phyloP scores from a whole-genome alignment of 2,113 vertebrate genomes.

The Gobius niger region DNA sequence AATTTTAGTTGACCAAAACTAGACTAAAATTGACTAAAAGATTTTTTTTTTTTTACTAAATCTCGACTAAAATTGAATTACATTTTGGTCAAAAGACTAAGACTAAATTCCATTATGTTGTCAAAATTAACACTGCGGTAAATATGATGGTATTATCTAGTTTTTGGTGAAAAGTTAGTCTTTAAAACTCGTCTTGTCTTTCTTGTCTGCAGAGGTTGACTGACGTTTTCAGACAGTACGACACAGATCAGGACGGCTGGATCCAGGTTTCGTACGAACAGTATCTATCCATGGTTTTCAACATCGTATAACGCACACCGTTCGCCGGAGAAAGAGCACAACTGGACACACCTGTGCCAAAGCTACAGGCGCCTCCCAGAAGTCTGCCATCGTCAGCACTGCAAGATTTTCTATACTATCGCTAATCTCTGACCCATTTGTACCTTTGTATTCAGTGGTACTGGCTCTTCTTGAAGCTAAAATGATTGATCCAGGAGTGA shows the following conservation, averaged over 20 bases:
- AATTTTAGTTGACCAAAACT: too few species aligned
- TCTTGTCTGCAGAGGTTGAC: conserved; percentile 85
- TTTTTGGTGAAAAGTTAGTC: not conserved
- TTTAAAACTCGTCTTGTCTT: not conserved
- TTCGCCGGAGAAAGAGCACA: conserved; percentile 57
- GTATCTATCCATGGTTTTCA: conserved; percentile 98
- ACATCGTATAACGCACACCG: conserved; percentile 82
- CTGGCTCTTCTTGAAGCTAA: not conserved
- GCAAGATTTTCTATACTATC: conserved; percentile 47
- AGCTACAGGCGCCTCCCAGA: conserved; percentile 55
- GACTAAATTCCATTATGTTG: too few species aligned
- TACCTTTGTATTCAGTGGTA: not conserved
- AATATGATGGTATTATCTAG: too few species aligned
- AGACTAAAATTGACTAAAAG: too few species aligned
- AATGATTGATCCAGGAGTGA: not conserved
- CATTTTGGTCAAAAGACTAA: too few species aligned
- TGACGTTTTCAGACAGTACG: conserved; percentile 92
- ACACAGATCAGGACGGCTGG: conserved; percentile 98
- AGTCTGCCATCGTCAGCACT: conserved; percentile 57
- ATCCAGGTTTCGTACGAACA: conserved; percentile 99
- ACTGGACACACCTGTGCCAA: conserved; percentile 78
- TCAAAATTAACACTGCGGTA: too few species aligned
- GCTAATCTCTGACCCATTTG: not conserved
- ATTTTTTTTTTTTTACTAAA: too few species aligned
- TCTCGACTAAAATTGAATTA: too few species aligned